Evolutionary conservation across 2,888 invertebrate species (phyloP).

Genomic region (Luperina testacea): DNA sequence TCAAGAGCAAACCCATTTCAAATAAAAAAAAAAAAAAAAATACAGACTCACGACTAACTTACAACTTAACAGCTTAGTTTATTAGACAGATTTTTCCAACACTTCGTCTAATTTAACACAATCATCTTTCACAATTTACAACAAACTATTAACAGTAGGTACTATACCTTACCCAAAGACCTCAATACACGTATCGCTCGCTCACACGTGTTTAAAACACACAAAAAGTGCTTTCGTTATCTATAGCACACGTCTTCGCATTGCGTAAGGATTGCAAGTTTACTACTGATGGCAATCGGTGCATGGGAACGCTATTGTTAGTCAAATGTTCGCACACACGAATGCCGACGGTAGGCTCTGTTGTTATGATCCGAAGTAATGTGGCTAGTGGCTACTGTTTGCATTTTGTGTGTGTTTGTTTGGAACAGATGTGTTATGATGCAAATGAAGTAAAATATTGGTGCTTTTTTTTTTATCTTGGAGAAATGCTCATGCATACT

Average conservation of each 20-base stretch:
- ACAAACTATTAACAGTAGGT: conserved; percentile 31
- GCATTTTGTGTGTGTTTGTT: conserved; percentile 40
- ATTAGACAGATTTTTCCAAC: not conserved
- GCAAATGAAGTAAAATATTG: not conserved
- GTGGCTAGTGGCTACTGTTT: conserved; percentile 75
- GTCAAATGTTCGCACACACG: conserved; percentile 84
- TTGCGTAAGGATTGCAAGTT: conserved; percentile 87
- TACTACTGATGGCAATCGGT: conserved; percentile 85
- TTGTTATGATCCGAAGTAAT: conserved; percentile 78
- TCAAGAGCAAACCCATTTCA: no score
- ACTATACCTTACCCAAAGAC: conserved; percentile 75
- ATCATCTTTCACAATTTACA: conserved; percentile 38
- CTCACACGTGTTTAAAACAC: conserved; percentile 81
- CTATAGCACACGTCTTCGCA: conserved; percentile 82
- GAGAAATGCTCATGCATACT: no score
- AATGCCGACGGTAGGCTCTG: conserved; percentile 77
- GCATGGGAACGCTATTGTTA: conserved; percentile 85
- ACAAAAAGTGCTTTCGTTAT: conserved; percentile 87
- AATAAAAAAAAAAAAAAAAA: no score
- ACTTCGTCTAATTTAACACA: not conserved
- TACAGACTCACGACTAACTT: not conserved
- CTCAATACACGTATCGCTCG: conserved; percentile 81
- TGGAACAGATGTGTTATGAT: conserved; percentile 3
- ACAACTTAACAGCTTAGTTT: not conserved
- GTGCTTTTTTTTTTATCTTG: no score